A percentile compares a stretch with the other conserved stretches of the same genome.
Evolutionary conservation across 2,888 invertebrate genomes (phyloP).

Genomic region (Sympetrum striolatum): DNA sequence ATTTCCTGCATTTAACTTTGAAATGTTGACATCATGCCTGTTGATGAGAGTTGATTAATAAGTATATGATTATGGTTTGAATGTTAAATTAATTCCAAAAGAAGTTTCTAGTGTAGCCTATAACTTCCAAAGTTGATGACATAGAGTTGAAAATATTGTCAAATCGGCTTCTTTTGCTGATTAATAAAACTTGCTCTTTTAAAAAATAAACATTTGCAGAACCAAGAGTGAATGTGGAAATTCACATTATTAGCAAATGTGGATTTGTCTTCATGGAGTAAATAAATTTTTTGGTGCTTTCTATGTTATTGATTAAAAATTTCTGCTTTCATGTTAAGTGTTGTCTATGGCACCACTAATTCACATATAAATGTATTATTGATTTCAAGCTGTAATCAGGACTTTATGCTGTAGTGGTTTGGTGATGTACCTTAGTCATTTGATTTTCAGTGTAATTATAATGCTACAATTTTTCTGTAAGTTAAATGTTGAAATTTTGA

Average conservation of each 20-base stretch:
- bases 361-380: not conserved
- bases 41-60: not conserved
- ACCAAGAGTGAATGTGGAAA: not conserved
- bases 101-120: not conserved
- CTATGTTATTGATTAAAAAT: not conserved
- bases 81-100: conserved; percentile 16
- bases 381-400: not conserved
- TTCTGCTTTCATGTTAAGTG: not conserved
- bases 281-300: not conserved
- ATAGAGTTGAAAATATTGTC: not conserved
- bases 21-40: conserved; percentile 19
- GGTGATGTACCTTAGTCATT: not conserved
- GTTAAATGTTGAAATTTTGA: not conserved
- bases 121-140: not conserved
- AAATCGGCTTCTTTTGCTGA: conserved; percentile 17
- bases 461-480: not conserved
- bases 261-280: not conserved
- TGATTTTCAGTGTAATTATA: not conserved
- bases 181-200: not conserved
- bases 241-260: not conserved
- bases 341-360: not conserved
- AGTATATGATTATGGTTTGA: not conserved
- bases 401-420: not conserved
- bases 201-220: not conserved
- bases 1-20: conserved; percentile 26